Conservation (phyloP, 2,113 vertebrate species). For the Sinocyclocheilus maitianheensis region DNA sequence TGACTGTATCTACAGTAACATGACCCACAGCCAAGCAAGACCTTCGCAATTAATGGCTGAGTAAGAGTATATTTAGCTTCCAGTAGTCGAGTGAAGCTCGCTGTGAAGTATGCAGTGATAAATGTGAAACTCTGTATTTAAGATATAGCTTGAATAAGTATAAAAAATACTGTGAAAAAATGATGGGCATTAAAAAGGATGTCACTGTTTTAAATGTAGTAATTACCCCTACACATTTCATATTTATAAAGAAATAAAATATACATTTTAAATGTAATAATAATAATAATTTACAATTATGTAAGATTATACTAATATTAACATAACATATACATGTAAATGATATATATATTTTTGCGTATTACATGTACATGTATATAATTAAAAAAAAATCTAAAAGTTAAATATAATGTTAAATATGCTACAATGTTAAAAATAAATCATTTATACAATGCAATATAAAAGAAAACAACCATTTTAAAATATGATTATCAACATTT, state of each 20-base stretch:
- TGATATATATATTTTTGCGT: no score
- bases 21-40: constrained; percentile 26
- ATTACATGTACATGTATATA: no score
- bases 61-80: constrained; percentile 16
- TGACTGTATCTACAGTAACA: constrained; percentile 41
- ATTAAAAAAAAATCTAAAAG: no score
- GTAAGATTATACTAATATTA: not conserved
- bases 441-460: no score
- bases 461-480: no score
- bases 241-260: not conserved
- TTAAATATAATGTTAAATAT: no score
- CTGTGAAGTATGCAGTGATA: not conserved
- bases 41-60: not conserved
- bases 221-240: not conserved
- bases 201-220: not conserved
- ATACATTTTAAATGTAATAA: not conserved
- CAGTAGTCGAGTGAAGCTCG: not conserved
- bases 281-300: not conserved
- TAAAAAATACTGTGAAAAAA: not conserved
- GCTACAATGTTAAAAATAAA: no score
- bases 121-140: not conserved
- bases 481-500: no score
- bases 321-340: no score
- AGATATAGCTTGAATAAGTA: not conserved
- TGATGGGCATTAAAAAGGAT: not conserved